Evolutionary conservation across 2,888 invertebrate species (phyloP).

Genomic region (Rhamphomyia laevipes): DNA sequence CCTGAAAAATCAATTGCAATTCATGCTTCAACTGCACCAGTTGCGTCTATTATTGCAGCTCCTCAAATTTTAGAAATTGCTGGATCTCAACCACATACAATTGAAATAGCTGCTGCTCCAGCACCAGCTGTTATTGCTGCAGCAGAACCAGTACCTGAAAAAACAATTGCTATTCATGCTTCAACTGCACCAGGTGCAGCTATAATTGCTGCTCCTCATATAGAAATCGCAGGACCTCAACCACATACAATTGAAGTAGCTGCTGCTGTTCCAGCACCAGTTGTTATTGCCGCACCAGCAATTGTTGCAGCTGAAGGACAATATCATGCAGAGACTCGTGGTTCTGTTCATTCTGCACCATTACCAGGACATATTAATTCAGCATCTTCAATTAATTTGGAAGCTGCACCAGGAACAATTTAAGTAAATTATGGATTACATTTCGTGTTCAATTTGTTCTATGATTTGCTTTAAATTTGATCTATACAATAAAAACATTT

Average conservation of each 20-base stretch:
- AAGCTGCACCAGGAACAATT: slow-evolving; percentile 37
- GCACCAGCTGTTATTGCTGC: slow-evolving; percentile 20
- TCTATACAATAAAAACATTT: no score
- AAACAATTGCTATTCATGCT: not conserved
- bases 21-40: slow-evolving; percentile 16
- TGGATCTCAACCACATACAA: slow-evolving; percentile 5
- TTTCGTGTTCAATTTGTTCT: no score
- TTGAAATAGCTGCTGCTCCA: slow-evolving; percentile 10
- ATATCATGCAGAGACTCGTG: slow-evolving; percentile 31
- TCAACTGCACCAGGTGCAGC: not conserved
- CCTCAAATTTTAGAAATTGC: slow-evolving; percentile 12
- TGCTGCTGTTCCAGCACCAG: slow-evolving; percentile 17
- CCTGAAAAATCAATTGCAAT: slow-evolving; percentile 6
- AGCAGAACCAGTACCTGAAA: slow-evolving; percentile 9
- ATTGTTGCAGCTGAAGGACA: slow-evolving; percentile 18
- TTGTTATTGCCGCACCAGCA: slow-evolving; percentile 1
- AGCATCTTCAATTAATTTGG: slow-evolving; percentile 28
- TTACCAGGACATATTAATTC: slow-evolving; percentile 30
- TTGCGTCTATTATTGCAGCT: slow-evolving; percentile 16
- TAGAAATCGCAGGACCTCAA: no score
- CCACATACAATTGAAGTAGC: not conserved
- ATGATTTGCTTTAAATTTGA: no score
- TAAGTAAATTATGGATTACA: slow-evolving; percentile 5
- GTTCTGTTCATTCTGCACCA: slow-evolving; percentile 36
- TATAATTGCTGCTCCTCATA: not conserved